phyloP scores from a whole-genome alignment of 2,888 invertebrate genomes.

The Xestia ashworthii region DNA sequence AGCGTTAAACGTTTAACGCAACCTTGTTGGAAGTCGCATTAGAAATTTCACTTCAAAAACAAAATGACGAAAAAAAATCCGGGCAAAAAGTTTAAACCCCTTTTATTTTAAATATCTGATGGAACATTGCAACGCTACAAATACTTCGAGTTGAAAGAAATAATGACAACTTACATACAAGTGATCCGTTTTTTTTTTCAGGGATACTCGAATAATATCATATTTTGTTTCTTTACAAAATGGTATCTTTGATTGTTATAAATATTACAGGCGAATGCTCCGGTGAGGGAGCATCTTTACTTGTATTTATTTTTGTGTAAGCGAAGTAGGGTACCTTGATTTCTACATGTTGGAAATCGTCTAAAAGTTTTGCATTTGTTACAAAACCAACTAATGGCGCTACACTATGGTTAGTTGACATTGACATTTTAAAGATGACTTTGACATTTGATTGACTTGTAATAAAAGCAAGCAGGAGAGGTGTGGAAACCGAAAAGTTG shows the following conservation, averaged over 20 bases:
- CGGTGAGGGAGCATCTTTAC: not conserved
- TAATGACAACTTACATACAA: no score
- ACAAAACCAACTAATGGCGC: not conserved
- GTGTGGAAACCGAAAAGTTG: slow-evolving; percentile 53
- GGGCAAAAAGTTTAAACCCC: no score
- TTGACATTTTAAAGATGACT: slow-evolving; percentile 19
- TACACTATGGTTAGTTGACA: slow-evolving; percentile 10
- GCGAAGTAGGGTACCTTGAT: no score
- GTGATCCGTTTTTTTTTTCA: no score
- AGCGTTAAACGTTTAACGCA: no score
- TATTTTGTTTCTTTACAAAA: not conserved
- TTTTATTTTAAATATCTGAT: no score
- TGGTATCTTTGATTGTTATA: not conserved
- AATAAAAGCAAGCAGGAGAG: slow-evolving; percentile 40
- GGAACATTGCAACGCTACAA: no score
- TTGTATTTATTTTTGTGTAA: not conserved
- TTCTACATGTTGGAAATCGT: slow-evolving; percentile 1
- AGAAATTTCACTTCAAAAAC: no score
- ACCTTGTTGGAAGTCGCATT: no score
- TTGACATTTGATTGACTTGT: slow-evolving; percentile 41
- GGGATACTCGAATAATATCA: no score
- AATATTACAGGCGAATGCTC: not conserved
- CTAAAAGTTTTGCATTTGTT: not conserved
- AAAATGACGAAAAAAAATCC: no score
- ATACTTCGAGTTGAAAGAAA: no score